Evolutionary conservation across 2,888 invertebrate species (phyloP).

Genomic region (Scelioninae gen. 2): DNA sequence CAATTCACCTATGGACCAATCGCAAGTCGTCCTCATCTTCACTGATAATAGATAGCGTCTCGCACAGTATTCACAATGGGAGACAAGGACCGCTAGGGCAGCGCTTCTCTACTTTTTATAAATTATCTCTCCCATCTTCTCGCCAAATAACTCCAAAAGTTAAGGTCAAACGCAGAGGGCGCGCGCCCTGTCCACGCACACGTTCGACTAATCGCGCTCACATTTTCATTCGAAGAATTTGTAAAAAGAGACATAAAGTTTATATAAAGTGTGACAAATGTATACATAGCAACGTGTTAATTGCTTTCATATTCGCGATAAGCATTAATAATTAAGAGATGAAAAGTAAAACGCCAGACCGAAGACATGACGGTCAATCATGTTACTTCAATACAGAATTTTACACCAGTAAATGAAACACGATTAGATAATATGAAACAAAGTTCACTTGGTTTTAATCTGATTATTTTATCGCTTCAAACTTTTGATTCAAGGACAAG

Average conservation of each 20-base stretch:
- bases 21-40: slow-evolving; percentile 50
- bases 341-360: slow-evolving; percentile 8
- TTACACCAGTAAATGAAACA: too few species aligned
- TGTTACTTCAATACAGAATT: too few species aligned
- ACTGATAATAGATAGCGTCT: slow-evolving; percentile 25
- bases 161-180: slow-evolving; percentile 19
- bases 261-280: slow-evolving; percentile 51
- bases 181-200: slow-evolving; percentile 33
- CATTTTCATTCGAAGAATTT: slow-evolving; percentile 43
- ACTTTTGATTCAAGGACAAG: not conserved
- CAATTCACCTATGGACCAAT: slow-evolving; percentile 51
- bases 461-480: too few species aligned
- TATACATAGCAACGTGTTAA: slow-evolving; percentile 33
- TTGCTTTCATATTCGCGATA: slow-evolving; percentile 35
- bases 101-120: slow-evolving; percentile 37
- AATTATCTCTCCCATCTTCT: slow-evolving; percentile 44
- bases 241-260: slow-evolving; percentile 55
- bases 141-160: slow-evolving; percentile 4
- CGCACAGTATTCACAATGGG: slow-evolving; percentile 28
- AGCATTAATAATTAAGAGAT: too few species aligned
- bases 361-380: too few species aligned
- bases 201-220: too few species aligned
- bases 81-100: slow-evolving; percentile 4
- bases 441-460: too few species aligned
- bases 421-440: too few species aligned